These are phyloP conservation scores for Sciaenops ocellatus DNA, from an alignment of 2,797 vertebrate genomes.

Conservation along the genomic window DNA sequence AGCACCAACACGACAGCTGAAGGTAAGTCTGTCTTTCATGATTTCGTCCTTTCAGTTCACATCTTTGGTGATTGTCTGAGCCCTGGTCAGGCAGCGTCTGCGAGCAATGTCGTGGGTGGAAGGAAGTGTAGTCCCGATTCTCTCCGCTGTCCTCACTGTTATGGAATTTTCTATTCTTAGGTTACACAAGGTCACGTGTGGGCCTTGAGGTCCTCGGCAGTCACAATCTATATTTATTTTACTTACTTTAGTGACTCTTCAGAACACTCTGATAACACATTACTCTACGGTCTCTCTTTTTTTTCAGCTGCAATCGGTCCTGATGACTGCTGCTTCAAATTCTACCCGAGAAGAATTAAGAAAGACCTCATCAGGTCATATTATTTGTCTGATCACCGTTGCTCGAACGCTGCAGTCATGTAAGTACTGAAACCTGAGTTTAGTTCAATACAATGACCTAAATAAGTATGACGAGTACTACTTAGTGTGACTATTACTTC, in stretches of 20 bases:
- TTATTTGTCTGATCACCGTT: conserved; percentile 19
- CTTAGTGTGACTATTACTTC: no score
- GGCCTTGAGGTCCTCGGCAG: no score
- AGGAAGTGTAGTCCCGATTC: no score
- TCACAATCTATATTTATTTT: accelerated
- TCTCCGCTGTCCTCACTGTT: no score
- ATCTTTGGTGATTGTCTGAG: no score
- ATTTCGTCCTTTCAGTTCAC: no score
- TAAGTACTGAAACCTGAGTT: conserved; percentile 41
- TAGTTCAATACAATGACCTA: background rate
- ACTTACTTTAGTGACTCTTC: accelerated
- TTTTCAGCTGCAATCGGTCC: conserved; percentile 30
- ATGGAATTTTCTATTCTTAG: no score
- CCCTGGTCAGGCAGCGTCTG: no score
- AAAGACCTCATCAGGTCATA: accelerated
- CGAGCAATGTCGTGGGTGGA: no score
- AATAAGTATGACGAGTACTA: background rate
- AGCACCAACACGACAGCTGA: background rate
- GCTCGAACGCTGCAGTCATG: conserved; percentile 48
- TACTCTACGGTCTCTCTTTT: accelerated
- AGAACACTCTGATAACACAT: accelerated
- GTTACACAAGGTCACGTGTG: no score
- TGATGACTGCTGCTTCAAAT: conserved; percentile 57
- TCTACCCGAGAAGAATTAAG: background rate
- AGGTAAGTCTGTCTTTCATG: no score